A percentile compares a stretch with the other conserved stretches of the same genome.
Conservation (phyloP, 2,888 invertebrate genomes). For the Caenorhabditis virilis region DNA sequence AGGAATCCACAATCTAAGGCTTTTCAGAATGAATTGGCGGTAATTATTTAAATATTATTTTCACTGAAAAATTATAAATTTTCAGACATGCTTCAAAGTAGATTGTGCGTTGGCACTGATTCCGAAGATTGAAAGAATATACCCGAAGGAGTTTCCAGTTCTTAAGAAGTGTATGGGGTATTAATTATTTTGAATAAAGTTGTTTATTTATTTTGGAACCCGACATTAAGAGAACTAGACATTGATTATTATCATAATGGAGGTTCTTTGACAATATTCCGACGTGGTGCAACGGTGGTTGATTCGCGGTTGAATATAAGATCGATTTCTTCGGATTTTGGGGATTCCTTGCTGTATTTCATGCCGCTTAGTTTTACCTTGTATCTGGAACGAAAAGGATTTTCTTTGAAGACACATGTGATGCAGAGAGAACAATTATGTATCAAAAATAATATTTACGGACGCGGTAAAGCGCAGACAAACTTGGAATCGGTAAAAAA, state of each 20-base stretch:
- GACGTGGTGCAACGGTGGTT: constrained; percentile 8
- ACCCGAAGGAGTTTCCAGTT: constrained; percentile 25
- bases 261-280: constrained; percentile 26
- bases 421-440: no score
- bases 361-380: constrained; percentile 27
- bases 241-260: constrained; percentile 12
- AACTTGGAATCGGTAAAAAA: no score
- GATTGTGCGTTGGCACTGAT: constrained; percentile 31
- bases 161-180: constrained; percentile 36
- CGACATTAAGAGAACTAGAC: not conserved
- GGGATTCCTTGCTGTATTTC: constrained; percentile 17
- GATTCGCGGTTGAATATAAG: constrained; percentile 3
- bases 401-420: no score
- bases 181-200: constrained; percentile 12
- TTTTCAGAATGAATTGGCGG: constrained; percentile 24
- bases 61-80: not conserved
- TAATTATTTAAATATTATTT: constrained; percentile 1
- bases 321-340: constrained; percentile 17
- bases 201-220: no score
- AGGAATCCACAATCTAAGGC: constrained; percentile 13
- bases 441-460: no score
- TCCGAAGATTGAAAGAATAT: constrained; percentile 22
- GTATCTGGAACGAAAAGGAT: constrained; percentile 37
- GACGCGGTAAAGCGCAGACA: no score
- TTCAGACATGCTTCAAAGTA: constrained; percentile 36